Percentiles rank a stretch among this genome's conserved stretches.
Conservation (phyloP, 2,113 vertebrate species). For the Paralichthys olivaceus region DNA sequence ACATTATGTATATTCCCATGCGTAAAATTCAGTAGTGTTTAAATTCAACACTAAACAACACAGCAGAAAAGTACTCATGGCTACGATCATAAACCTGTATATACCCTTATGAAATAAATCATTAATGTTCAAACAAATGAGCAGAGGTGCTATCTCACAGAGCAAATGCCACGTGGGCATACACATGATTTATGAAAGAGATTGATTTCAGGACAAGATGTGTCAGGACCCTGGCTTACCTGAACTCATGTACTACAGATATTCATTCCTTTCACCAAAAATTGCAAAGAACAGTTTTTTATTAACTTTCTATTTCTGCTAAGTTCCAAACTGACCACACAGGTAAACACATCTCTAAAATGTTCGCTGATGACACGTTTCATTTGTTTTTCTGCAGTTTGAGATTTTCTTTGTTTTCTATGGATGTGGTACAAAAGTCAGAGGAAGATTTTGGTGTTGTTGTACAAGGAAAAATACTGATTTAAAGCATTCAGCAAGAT, state of each 20-base stretch:
- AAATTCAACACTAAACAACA: background rate
- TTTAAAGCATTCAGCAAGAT: background rate
- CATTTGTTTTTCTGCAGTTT: background rate
- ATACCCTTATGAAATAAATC: background rate
- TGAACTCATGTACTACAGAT: too few species aligned
- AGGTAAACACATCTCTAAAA: too few species aligned
- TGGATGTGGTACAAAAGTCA: background rate
- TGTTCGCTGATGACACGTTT: too few species aligned
- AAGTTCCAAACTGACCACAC: too few species aligned
- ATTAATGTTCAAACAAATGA: background rate
- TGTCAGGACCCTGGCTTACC: too few species aligned
- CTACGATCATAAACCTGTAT: background rate
- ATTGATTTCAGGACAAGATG: background rate
- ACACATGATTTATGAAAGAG: background rate
- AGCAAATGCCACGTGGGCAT: background rate
- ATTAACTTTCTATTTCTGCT: too few species aligned
- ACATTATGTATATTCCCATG: background rate
- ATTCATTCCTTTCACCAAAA: too few species aligned
- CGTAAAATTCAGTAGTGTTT: background rate
- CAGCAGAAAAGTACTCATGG: background rate
- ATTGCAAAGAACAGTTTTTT: too few species aligned
- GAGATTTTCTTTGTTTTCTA: background rate
- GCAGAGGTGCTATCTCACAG: background rate
- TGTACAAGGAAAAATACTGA: background rate
- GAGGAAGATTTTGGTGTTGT: background rate